Evolutionary conservation across 2,113 vertebrate genomes (phyloP), one percentile per base, ranked within the genome.

Genomic region (Anoura caudifer): DNA sequence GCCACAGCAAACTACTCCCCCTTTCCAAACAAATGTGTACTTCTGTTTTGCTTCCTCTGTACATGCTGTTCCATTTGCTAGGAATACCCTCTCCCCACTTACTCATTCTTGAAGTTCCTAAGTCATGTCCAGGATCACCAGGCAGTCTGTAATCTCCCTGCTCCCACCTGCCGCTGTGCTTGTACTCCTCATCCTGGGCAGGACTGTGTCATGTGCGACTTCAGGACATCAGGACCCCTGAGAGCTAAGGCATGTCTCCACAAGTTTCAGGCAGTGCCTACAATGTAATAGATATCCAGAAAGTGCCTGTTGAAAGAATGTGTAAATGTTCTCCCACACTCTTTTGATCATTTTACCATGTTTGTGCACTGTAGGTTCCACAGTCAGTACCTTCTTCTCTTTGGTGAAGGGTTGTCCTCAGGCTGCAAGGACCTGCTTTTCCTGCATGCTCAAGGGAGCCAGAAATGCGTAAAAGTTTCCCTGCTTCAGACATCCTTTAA

Each of bases 21-120:
- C 47, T 97, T 94, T 96, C 94, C 83, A 98, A 98, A 98, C 97
- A 97, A 96, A 96, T 0, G 8, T 70, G 88, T 26, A 8, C 94
- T 84, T 84, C 33, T 47, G 36, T 36, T 38, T 56, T 82, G 45
- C 76, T 38, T 50, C n/a, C 36, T 77, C 20, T 41, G 94, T 8
- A 95, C 91, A 1, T 0, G 7, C 84, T 95, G 92, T 90, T 82
- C 88, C 54, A 36, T 73, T 69, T 2, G 19, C 36, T 41, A 3
- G 77, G 47, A 94, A 75, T 82, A n/a, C 86, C 76, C 28, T 73
- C 41, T 43, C 26, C 24, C 54, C 63, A 50, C 20, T 65, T 70
- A 38, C 76, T 96, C 84, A 84, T 47, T 50, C 77, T 81, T 19
- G 10, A 82, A 17, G 47, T 47, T 52, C 54, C 19, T 4, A 5